Conservation (phyloP, 2,797 vertebrate species). For the Siniperca scherzeri region DNA sequence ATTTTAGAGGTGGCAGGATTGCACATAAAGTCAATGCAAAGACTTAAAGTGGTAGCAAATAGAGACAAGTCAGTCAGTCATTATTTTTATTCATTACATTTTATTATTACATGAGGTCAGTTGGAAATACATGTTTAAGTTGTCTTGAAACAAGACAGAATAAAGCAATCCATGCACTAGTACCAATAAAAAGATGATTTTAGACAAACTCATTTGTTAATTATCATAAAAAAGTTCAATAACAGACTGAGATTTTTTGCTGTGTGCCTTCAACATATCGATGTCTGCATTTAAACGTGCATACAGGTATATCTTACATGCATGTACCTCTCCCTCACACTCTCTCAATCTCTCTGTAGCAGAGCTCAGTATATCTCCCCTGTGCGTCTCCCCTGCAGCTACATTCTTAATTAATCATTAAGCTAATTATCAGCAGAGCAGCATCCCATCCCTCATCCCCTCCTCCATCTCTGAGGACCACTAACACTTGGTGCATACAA, state of each 20-base stretch:
- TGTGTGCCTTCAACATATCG: not conserved
- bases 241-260: not conserved
- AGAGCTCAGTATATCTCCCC: constrained; percentile 60
- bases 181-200: not conserved
- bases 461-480: constrained; percentile 14
- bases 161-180: not conserved
- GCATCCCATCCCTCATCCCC: constrained; percentile 25
- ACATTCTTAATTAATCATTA: constrained; percentile 71
- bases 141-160: too few species aligned
- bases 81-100: not conserved
- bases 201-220: not conserved
- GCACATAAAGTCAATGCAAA: not conserved
- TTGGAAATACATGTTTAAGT: not conserved
- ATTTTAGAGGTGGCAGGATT: too few species aligned
- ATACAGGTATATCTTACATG: not conserved
- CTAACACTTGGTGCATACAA: constrained; percentile 37
- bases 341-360: not conserved
- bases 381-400: constrained; percentile 46
- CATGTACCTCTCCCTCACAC: not conserved
- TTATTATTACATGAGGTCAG: not conserved
- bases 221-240: not conserved
- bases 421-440: constrained; percentile 74
- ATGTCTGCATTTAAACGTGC: not conserved
- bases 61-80: not conserved
- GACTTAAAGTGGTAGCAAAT: not conserved